Evolutionary conservation across 2,888 invertebrate genomes (phyloP).

Genomic region (Tipula confusa): DNA sequence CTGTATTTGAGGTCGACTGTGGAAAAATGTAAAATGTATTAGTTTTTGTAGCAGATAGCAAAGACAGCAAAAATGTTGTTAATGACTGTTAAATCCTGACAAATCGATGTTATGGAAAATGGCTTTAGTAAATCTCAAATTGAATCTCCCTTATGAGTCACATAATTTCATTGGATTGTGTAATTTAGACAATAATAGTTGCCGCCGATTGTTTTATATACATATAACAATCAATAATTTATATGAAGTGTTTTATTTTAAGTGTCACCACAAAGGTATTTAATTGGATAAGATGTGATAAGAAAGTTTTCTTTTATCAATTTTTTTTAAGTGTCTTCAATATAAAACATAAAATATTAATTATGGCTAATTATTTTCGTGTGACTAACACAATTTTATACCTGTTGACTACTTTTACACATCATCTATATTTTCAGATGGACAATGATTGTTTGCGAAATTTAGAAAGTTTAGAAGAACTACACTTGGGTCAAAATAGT

Average conservation of each 20-base stretch:
- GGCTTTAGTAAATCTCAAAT: no score
- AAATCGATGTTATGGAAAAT: no score
- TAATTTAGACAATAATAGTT: neutral
- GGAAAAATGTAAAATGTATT: no score
- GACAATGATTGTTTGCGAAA: slow-evolving; percentile 50
- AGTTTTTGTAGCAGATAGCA: no score
- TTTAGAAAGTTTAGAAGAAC: slow-evolving; percentile 50
- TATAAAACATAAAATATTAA: neutral
- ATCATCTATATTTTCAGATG: slow-evolving; percentile 42
- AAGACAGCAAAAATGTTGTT: no score
- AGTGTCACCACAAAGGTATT: neutral
- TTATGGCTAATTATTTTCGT: neutral
- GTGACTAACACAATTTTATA: neutral
- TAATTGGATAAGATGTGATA: no score
- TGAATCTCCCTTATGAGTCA: no score
- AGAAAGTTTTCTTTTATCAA: no score
- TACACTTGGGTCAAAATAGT: slow-evolving; percentile 57
- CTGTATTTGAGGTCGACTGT: no score
- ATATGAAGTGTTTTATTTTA: neutral
- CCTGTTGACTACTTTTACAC: no score
- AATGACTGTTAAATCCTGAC: no score
- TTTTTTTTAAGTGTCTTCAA: neutral
- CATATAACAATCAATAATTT: neutral
- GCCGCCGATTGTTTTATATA: neutral
- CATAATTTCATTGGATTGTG: neutral